Conservation (phyloP, 2,888 invertebrate genomes). For the Clepsis dumicolana region DNA sequence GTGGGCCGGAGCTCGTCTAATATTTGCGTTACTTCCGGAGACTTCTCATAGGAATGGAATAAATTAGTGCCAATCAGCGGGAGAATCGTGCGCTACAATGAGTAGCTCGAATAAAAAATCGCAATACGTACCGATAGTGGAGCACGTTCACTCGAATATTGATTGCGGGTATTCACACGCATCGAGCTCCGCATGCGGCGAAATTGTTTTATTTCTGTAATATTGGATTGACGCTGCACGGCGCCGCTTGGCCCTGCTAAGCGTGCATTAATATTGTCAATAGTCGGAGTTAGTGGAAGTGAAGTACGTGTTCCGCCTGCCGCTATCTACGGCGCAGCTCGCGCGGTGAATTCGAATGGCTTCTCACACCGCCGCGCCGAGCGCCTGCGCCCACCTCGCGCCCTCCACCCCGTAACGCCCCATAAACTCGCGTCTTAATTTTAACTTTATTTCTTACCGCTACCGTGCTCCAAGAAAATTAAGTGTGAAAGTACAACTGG, state of each 20-base stretch:
- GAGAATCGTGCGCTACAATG: slow-evolving; percentile 41
- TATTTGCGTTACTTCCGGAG: slow-evolving; percentile 84
- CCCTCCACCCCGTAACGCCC: slow-evolving; percentile 81
- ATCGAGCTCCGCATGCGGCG: slow-evolving; percentile 66
- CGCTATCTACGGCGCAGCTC: slow-evolving; percentile 83
- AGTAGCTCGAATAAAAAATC: slow-evolving; percentile 38
- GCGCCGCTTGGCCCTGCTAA: slow-evolving; percentile 79
- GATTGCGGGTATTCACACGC: slow-evolving; percentile 40
- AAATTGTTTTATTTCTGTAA: slow-evolving; percentile 42
- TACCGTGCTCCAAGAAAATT: slow-evolving; percentile 82
- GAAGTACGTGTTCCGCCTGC: slow-evolving; percentile 86
- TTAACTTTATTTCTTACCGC: slow-evolving; percentile 86
- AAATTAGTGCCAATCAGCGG: slow-evolving; percentile 75
- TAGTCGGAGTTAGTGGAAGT: slow-evolving; percentile 86
- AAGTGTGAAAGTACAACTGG: slow-evolving; percentile 82
- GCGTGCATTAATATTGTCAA: slow-evolving; percentile 86
- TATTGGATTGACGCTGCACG: slow-evolving; percentile 58
- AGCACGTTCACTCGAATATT: slow-evolving; percentile 35
- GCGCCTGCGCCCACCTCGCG: slow-evolving; percentile 63
- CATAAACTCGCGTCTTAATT: slow-evolving; percentile 86
- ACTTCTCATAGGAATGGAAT: slow-evolving; percentile 81
- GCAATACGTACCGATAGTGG: slow-evolving; percentile 18
- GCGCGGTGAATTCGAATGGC: slow-evolving; percentile 84
- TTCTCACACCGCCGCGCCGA: slow-evolving; percentile 44
- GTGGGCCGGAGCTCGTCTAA: slow-evolving; percentile 81